phyloP scores from a whole-genome alignment of 1,140 invertebrate species.

The Drosophila murphyi region DNA sequence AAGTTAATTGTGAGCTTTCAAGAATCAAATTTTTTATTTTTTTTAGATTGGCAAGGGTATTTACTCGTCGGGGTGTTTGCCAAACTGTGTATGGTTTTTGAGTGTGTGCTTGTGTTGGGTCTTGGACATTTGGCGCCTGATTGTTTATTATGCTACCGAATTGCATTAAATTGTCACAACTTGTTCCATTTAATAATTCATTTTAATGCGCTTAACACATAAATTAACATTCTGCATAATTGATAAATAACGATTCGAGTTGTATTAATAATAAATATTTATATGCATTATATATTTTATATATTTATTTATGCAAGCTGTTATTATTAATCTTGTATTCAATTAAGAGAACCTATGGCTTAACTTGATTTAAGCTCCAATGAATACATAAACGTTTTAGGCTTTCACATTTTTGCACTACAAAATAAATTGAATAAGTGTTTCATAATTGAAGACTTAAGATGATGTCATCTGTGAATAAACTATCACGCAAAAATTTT shows the following conservation, averaged over 20 bases:
- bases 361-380: not conserved
- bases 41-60: no score
- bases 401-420: not conserved
- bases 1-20: no score
- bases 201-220: constrained; percentile 36
- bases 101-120: constrained; percentile 22
- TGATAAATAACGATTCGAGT: constrained; percentile 26
- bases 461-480: constrained; percentile 7
- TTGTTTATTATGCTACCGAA: constrained; percentile 68
- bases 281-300: constrained; percentile 6
- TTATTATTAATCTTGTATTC: not conserved
- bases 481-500: constrained; percentile 3
- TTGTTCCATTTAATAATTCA: constrained; percentile 36
- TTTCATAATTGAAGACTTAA: not conserved
- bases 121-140: constrained; percentile 61
- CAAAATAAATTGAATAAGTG: not conserved
- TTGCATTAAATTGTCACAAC: constrained; percentile 55
- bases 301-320: constrained; percentile 20
- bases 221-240: constrained; percentile 47
- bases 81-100: not conserved
- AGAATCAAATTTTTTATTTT: no score
- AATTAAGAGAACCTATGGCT: no score
- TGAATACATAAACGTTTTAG: not conserved
- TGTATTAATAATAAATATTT: not conserved
- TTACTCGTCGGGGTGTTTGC: not conserved